Base-by-base conservation (phyloP, 2,888 invertebrate species). In the Acanthopleura granulata region DNA sequence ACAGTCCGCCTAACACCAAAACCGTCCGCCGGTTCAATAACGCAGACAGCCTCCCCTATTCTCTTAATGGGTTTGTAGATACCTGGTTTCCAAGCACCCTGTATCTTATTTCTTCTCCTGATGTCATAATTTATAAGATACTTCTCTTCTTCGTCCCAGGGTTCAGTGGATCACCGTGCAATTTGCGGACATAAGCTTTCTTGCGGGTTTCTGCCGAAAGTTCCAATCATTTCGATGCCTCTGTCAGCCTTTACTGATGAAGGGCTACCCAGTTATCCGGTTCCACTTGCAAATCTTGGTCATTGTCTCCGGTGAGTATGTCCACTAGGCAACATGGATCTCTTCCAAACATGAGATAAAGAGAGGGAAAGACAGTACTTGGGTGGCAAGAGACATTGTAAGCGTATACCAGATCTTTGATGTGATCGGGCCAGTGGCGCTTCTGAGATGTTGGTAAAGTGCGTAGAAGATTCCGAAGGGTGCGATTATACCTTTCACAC, bases 401-500 rank as follows among this genome's bases (percentile, higher is more conserved):
- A 6, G 75, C 62, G 27, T 72, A 62, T 25, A 76, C 62, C 18
- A 75, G 25, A 29, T 57, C 51, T 14, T 70, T 27, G 18, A 77
- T 25, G 49, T 57, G 62, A 22, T 77, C 66, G 11, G 70, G 76
- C 77, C 77, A 77, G 15, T 51, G n/a, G n/a, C 51, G 49, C 72
- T 76, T 77, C 16, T 72, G 15, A 14, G 66, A 57, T 3, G 71
- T 49, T 16, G 66, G 49, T 11, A 76, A 50, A 25, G 74, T 74
- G 22, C 69, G 69, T n/a, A 77, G 40, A 22, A 76, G 69, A 30
- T 76, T 22, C 22, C 72, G 76, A 16, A 77, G 49, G 12, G 77
- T 77, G 18, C 76, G 18, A 50, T 77, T 77, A 51, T 77, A 77
- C 16, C 76, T 49, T 57, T 76, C 74, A 49, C 72, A 76, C 25